Evolutionary conservation across 2,888 invertebrate species (phyloP), one percentile per base, ranked within the genome.

Genomic region (Trissoscelio sp.): DNA sequence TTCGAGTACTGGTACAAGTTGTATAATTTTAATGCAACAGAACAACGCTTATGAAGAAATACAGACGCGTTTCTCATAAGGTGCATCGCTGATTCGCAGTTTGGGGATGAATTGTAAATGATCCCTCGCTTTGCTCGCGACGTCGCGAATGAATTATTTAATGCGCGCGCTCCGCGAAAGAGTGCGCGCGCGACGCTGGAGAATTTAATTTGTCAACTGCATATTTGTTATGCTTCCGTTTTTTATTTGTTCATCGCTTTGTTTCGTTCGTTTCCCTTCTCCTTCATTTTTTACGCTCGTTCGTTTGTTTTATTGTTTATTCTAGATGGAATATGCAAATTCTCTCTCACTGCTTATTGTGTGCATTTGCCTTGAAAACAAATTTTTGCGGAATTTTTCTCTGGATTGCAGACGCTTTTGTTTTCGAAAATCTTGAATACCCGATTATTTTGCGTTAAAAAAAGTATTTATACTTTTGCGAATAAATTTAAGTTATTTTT

Each of bases 201-300:
- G 67, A 81, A 81, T 66, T 73, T 73, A 60, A 81, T 81, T 81
- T 73, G 69, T 79, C 79, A 73, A 55, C 67, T 79, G 67, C 53
- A 73, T 67, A 79, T 73, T 79, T 74, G 79, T 70, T 60, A 11
- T 20, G 37, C 20, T 14, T 7, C 9, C 39, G 51, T 24, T 55
- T 16, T 34, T 58, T 44, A 34, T 70, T 3, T 37, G n/a, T n/a
- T n/a, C n/a, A n/a, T 70, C 24, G 5, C 58, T 44, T 20, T 34
- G 37, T 31, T 48, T 3, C 11, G 22, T 31, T 24, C 11, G 51
- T 16, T 16, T 34, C 37, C 37, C 39, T 11, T 46, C 3, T 16
- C 9, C 1, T 6, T 42, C 16, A 11, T 51, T 58, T 58, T 66
- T 58, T 34, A 16, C 39, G 28, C 18, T 55, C 31, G 11, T 74